Conservation (phyloP, 2,113 vertebrate species). For the Zeus faber region DNA sequence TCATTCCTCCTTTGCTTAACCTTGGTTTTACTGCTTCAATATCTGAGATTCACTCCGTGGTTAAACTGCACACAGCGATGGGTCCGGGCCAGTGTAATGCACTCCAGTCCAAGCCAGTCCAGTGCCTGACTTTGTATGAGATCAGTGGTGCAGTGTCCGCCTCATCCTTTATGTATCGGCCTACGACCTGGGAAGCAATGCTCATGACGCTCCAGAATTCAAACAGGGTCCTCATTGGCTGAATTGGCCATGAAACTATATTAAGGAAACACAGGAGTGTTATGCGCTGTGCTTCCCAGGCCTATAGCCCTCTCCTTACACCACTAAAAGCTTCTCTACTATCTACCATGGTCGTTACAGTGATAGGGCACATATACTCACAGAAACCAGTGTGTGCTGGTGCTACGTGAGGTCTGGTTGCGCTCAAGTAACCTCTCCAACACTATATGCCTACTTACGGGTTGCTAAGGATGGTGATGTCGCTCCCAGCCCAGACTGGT, state of each 20-base stretch:
- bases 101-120: conserved; percentile 41
- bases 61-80: conserved; percentile 28
- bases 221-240: conserved; percentile 77
- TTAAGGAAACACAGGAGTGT: conserved; percentile 62
- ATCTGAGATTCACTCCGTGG: no score
- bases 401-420: conserved; percentile 50
- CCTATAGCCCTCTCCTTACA: conserved; percentile 47
- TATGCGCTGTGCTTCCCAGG: conserved; percentile 52
- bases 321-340: conserved; percentile 19
- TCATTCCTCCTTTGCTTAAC: no score
- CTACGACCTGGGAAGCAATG: conserved; percentile 53
- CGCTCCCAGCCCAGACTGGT: conserved; percentile 76
- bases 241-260: conserved; percentile 66
- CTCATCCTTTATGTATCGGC: conserved; percentile 26
- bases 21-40: no score
- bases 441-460: conserved; percentile 56
- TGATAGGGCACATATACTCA: conserved; percentile 54
- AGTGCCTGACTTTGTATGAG: conserved; percentile 33
- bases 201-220: conserved; percentile 55
- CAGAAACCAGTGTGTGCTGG: conserved; percentile 58
- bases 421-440: conserved; percentile 62
- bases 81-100: conserved; percentile 42
- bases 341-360: conserved; percentile 12
- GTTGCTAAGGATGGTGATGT: conserved; percentile 67
- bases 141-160: conserved; percentile 39